Base-by-base conservation (phyloP, 2,797 vertebrate genomes). In the Hoplostethus atlanticus region DNA sequence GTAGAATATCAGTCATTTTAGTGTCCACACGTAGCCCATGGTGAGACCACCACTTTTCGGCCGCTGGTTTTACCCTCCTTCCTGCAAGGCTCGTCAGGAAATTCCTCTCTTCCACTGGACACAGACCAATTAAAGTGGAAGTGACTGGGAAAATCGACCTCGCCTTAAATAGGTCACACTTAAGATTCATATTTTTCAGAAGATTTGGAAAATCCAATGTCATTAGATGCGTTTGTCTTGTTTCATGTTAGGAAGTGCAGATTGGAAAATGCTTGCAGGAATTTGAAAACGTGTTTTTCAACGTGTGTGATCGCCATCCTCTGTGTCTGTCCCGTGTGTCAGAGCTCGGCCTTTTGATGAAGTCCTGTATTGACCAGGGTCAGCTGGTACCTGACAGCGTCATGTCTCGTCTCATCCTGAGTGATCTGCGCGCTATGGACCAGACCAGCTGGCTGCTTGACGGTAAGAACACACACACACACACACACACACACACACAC, bases 261-360 rank as follows among this genome's bases (percentile, higher is more conserved):
- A 42, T 42, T 42, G 11, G 40, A 42, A 42, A 42, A 12, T 42
- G 40, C 6, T 38, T 7, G 38, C 7, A 10, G 40, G 12, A 38
- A 38, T 38, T 9, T 6, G 9, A 42, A 42, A 42, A 12, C 0
- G 2, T 15, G 3, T 4, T 15, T 46, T 46, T 15, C 3, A 15
- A 5, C 5, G 38, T 40, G n/a, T 25, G 3, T 12, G 6, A 71
- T 25, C 25, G n/a, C 25, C 21, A 38, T 61, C 25, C 1, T 10
- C 11, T 46, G 2, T 60, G 13, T 34, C 10, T 50, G 3, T 42
- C 0, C 55, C 82, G 50, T 64, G 53, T 59, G 12, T 3, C 90
- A 99, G 98, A 98, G 88, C 93, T 99, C 46, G 98, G 98, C 52
- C 92, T 97, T 60, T 79, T 99, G 90, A 96, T 97, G 90, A 99